phyloP scores from a whole-genome alignment of 2,888 invertebrate species.

The Dynastes tityus region DNA sequence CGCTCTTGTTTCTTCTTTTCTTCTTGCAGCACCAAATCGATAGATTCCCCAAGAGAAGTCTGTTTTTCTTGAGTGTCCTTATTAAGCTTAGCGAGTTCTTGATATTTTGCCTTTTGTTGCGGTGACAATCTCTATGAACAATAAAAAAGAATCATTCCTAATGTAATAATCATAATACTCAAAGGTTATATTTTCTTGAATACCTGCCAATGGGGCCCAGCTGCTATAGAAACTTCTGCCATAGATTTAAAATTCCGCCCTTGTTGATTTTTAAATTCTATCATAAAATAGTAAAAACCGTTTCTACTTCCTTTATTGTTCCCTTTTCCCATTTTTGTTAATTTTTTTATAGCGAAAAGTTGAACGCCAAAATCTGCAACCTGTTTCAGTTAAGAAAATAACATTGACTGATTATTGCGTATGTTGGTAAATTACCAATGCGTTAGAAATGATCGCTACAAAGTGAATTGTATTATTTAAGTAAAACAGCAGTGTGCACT shows the following conservation, averaged over 20 bases:
- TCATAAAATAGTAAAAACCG: slow-evolving; percentile 67
- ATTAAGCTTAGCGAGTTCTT: slow-evolving; percentile 60
- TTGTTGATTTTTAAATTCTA: slow-evolving; percentile 62
- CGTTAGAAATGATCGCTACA: too few species aligned
- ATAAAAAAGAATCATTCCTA: neutral
- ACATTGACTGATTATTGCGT: neutral
- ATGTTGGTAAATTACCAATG: too few species aligned
- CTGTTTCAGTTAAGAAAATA: neutral
- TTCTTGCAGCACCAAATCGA: slow-evolving; percentile 56
- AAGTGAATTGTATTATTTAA: too few species aligned
- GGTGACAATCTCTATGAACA: slow-evolving; percentile 54
- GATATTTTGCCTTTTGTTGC: slow-evolving; percentile 58
- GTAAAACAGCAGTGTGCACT: too few species aligned
- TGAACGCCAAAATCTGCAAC: neutral
- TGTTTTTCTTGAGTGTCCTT: slow-evolving; percentile 61
- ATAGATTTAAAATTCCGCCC: slow-evolving; percentile 61
- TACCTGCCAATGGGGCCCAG: slow-evolving; percentile 64
- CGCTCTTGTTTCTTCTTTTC: slow-evolving; percentile 45
- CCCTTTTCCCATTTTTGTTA: slow-evolving; percentile 38
- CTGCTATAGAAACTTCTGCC: slow-evolving; percentile 60
- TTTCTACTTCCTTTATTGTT: slow-evolving; percentile 55
- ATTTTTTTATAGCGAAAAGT: neutral
- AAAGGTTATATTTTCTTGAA: slow-evolving; percentile 29
- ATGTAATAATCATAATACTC: neutral
- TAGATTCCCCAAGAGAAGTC: slow-evolving; percentile 62